Base-by-base conservation (phyloP, 2,888 invertebrate species). In the Neocrepidodera transversa region DNA sequence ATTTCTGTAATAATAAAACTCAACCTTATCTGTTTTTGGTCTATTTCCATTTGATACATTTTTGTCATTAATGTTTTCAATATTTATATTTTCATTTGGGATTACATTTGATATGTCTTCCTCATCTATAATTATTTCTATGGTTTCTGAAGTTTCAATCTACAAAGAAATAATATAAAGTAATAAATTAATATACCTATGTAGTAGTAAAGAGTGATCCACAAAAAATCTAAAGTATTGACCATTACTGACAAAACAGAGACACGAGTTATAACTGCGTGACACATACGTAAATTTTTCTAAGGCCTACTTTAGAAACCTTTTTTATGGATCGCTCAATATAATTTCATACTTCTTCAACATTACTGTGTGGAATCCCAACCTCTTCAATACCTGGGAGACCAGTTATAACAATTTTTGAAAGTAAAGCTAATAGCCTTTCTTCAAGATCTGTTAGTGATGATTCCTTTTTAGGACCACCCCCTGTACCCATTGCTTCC, bases 351-450 rank as follows among this genome's bases (percentile, higher is more conserved):
- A n/a, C 13, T 35, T 4, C 8, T 10, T 13, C n/a, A 35, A 3
- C 13, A 4, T 35, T 13, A n/a, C n/a, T n/a, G 35, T 35, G 13
- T 6, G 11, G 38, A 38, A 7, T 17, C 8, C 42, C 42, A n/a
- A 42, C 14, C 42, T 42, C 42, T 18, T 17, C 20, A 18, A 42
- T 18, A 7, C 20, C 42, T 42, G 42, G 42, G 1, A 42, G 20
- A 18, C 42, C 42, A 16, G 42, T 42, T 10, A 42, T 42, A 3
- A 42, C 42, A n/a, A 30, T n/a, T 42, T 20, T 42, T 10, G 5
- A 18, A 5, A 16, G 42, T n/a, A 42, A 10, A 5, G 42, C 16
- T 18, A 42, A 18, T 5, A 42, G 20, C 14, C 42, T 42, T 18
- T 42, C 18, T 14, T 17, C 18, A 5, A 42, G n/a, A 10, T 42